A percentile compares a stretch with the other conserved stretches of the same genome.
phyloP scores from a whole-genome alignment of 2,888 invertebrate species.

The Chrysolina haemoptera region DNA sequence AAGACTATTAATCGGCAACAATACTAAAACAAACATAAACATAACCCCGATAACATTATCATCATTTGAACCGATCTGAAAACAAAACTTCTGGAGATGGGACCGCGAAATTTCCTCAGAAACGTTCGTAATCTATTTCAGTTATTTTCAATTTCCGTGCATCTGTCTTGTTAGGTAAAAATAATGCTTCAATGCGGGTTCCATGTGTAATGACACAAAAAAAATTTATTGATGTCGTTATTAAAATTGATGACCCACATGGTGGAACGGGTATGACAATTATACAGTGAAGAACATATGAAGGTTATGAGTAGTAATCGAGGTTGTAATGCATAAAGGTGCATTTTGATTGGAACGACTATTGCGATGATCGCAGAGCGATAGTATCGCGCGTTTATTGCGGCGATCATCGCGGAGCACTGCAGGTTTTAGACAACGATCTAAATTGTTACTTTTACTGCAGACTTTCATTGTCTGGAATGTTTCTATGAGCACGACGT shows the following conservation, averaged over 20 bases:
- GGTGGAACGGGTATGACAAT: neutral
- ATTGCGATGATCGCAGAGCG: too few species aligned
- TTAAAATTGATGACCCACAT: conserved; percentile 23
- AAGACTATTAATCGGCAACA: conserved; percentile 1
- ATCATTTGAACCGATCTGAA: neutral
- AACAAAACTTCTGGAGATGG: neutral
- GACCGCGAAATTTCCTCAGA: neutral
- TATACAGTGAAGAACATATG: conserved; percentile 4
- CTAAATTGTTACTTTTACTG: too few species aligned
- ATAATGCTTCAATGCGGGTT: conserved; percentile 23
- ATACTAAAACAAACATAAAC: conserved; percentile 5
- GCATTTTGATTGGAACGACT: too few species aligned
- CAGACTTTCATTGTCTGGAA: too few species aligned
- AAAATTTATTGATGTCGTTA: conserved; percentile 16
- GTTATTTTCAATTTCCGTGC: conserved; percentile 7
- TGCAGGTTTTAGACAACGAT: too few species aligned
- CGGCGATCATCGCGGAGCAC: too few species aligned
- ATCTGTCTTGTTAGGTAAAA: conserved; percentile 18
- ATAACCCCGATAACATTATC: conserved; percentile 15
- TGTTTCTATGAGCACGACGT: too few species aligned
- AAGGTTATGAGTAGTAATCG: conserved; percentile 17
- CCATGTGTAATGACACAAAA: conserved; percentile 21
- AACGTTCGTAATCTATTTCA: neutral
- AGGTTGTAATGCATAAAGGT: neutral
- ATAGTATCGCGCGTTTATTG: too few species aligned